Evolutionary conservation across 2,888 invertebrate species (phyloP).

Genomic region (Scelioninae gen. 2): DNA sequence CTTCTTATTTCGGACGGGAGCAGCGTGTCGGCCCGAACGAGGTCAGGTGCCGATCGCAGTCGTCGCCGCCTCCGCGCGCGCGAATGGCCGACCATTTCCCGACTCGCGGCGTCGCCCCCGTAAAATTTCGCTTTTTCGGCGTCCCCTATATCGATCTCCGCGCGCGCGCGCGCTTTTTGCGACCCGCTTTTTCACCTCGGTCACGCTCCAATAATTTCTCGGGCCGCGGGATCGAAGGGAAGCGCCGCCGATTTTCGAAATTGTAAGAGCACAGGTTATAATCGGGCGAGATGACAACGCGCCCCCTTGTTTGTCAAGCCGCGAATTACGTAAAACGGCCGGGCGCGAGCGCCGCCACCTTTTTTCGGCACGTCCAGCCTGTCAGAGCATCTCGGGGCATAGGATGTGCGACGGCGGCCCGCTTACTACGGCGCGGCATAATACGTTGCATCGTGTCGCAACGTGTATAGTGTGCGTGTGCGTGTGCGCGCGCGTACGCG

Average conservation of each 20-base stretch:
- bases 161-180: conserved; percentile 9
- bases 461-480: conserved; percentile 4
- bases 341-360: too few relatives aligned
- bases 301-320: too few relatives aligned
- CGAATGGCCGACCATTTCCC: conserved; percentile 27
- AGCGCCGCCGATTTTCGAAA: too few relatives aligned
- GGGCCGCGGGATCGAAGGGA: too few relatives aligned
- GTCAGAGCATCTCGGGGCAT: too few relatives aligned
- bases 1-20: too few relatives aligned
- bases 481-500: background rate
- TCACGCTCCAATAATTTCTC: conserved; percentile 8
- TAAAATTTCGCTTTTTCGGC: conserved; percentile 16
- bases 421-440: background rate
- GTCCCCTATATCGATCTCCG: conserved; percentile 10
- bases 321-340: too few relatives aligned
- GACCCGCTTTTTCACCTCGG: conserved; percentile 1
- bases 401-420: too few relatives aligned
- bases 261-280: too few relatives aligned
- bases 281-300: too few relatives aligned
- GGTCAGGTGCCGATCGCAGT: conserved; percentile 59
- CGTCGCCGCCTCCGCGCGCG: conserved; percentile 17
- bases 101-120: conserved; percentile 11
- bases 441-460: too few relatives aligned
- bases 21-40: conserved; percentile 53
- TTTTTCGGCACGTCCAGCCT: too few relatives aligned